Percentiles rank a stretch among this genome's conserved stretches.
These are phyloP conservation scores for Strix aluco DNA, from an alignment of 2,113 vertebrate genomes.

Conservation along the genomic window DNA sequence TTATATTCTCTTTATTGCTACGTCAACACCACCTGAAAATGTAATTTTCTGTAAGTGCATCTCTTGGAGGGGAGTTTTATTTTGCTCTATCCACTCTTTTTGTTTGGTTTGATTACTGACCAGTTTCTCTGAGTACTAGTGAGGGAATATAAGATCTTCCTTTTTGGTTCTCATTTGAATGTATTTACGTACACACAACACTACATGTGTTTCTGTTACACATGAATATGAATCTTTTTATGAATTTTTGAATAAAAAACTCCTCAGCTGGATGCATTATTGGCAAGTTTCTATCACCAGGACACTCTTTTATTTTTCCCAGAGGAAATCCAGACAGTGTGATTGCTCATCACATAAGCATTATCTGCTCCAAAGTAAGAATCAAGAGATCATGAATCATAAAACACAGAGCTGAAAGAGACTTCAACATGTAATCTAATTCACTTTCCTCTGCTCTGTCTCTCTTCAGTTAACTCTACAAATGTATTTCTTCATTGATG, in stretches of 20 bases:
- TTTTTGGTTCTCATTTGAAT: background rate
- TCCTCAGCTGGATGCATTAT: background rate
- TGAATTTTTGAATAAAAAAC: background rate
- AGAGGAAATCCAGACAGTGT: background rate
- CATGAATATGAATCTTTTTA: background rate
- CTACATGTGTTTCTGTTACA: background rate
- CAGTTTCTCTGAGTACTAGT: background rate
- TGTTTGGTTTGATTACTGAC: background rate
- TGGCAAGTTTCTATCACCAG: background rate
- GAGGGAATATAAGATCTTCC: background rate
- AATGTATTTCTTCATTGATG: background rate
- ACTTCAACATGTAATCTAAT: background rate
- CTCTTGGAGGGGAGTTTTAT: background rate
- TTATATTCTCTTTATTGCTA: conserved; percentile 24
- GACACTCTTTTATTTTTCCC: background rate
- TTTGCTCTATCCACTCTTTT: background rate
- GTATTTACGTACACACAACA: background rate
- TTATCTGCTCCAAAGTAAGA: background rate
- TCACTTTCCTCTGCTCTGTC: background rate
- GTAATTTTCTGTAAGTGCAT: conserved; percentile 17
- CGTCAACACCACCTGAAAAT: conserved; percentile 47
- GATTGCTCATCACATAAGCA: background rate
- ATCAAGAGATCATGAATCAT: conserved; percentile 2
- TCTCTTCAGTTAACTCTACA: background rate
- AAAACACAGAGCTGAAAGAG: background rate